A percentile compares a stretch with the other conserved stretches of the same genome.
These are phyloP conservation scores for Melanotaenia pygmaea DNA, from an alignment of 2,797 vertebrate species.

Conservation along the genomic window DNA sequence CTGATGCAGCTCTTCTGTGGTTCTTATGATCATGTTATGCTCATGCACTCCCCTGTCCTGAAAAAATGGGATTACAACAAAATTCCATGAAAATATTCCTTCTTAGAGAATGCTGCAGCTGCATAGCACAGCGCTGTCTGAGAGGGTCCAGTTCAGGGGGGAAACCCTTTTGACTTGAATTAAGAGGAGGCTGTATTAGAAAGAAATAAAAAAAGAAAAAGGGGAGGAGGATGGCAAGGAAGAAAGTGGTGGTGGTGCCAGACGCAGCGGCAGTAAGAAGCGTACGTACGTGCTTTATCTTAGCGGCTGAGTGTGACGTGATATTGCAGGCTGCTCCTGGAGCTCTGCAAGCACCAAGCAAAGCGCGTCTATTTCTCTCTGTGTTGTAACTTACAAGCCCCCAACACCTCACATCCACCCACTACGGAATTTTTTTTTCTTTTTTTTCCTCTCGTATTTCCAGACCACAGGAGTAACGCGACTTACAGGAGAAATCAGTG, in stretches of 20 bases:
- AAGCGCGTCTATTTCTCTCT: constrained; percentile 80
- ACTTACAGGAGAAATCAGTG: constrained; percentile 72
- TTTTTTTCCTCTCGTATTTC: constrained; percentile 17
- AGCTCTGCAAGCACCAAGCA: constrained; percentile 75
- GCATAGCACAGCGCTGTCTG: constrained; percentile 52
- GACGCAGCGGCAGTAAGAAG: constrained; percentile 79
- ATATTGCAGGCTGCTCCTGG: constrained; percentile 84
- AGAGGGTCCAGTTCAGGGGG: constrained; percentile 74
- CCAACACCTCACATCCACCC: constrained; percentile 85
- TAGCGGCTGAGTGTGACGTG: constrained; percentile 86
- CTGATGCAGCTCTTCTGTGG: constrained; percentile 26
- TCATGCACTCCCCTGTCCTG: constrained; percentile 15
- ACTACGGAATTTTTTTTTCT: constrained; percentile 78
- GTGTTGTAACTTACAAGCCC: constrained; percentile 81
- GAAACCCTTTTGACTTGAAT: constrained; percentile 71
- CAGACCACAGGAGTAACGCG: constrained; percentile 52
- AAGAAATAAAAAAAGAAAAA: background rate
- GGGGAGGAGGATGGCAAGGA: constrained; percentile 61
- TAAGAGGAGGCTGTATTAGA: constrained; percentile 59
- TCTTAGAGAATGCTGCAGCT: constrained; percentile 35
- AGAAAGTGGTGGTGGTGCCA: constrained; percentile 78
- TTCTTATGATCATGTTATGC: constrained; percentile 31
- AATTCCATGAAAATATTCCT: constrained; percentile 66
- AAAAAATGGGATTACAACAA: constrained; percentile 12
- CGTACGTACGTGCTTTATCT: constrained; percentile 86